Evolutionary conservation across 2,888 invertebrate genomes (phyloP).

Genomic region (Antheraea yamamai): DNA sequence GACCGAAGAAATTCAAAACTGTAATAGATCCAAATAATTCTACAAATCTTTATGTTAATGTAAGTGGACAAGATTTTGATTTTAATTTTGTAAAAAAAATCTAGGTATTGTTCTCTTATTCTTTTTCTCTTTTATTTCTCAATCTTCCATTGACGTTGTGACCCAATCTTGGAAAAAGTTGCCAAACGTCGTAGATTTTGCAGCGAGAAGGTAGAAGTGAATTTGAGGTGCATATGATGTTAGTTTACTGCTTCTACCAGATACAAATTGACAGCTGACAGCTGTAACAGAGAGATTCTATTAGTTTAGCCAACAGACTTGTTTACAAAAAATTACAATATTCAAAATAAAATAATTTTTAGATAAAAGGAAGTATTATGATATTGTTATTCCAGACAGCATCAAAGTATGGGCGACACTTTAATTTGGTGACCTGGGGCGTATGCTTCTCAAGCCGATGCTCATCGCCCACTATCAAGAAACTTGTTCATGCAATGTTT

Average conservation of each 20-base stretch:
- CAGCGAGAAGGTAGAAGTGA: too few species aligned
- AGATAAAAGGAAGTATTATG: background rate
- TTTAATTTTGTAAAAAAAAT: too few species aligned
- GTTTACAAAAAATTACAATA: too few species aligned
- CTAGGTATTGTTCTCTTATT: too few species aligned
- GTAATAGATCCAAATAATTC: slow-evolving; percentile 31
- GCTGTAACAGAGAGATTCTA: background rate
- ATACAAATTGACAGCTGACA: background rate
- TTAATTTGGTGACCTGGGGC: background rate
- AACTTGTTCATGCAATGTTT: background rate
- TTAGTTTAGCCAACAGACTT: background rate
- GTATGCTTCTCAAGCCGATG: background rate
- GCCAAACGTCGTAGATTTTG: too few species aligned
- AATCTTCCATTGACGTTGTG: too few species aligned
- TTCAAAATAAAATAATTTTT: too few species aligned
- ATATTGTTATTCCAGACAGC: background rate
- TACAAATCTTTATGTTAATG: slow-evolving; percentile 34
- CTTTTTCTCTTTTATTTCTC: too few species aligned
- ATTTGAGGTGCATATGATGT: too few species aligned
- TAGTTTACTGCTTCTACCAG: too few species aligned
- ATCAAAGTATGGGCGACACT: background rate
- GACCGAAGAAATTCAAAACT: background rate
- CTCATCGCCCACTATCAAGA: background rate
- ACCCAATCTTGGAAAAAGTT: too few species aligned
- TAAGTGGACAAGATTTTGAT: slow-evolving; percentile 26